Percentiles rank a stretch among this genome's conserved stretches.
Conservation (phyloP, 2,797 vertebrate genomes). For the Tiaroga cobitis region DNA sequence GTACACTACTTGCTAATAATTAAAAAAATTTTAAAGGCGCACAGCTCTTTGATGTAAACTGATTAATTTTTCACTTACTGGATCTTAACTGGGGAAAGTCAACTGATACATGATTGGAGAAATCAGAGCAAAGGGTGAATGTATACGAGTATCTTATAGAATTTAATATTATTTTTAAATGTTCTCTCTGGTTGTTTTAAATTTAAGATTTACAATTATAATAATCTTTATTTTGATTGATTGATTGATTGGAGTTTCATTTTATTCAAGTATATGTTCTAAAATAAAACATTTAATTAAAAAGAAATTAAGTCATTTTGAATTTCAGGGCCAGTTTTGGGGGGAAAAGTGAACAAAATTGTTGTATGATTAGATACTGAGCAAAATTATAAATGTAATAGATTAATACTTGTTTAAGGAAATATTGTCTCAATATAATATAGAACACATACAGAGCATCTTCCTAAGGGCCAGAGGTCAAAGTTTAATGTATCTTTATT, state of each 20-base stretch:
- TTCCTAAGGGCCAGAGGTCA: background rate
- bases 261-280: background rate
- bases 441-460: background rate
- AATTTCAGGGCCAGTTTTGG: background rate
- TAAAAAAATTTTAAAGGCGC: conserved; percentile 29
- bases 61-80: background rate
- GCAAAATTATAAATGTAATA: background rate
- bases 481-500: background rate
- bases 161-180: background rate
- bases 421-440: background rate
- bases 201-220: background rate
- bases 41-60: background rate
- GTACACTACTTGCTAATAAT: conserved; percentile 2
- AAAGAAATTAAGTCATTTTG: background rate
- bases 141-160: background rate
- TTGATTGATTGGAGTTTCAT: background rate
- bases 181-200: background rate
- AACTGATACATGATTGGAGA: background rate
- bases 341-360: background rate
- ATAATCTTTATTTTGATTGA: background rate
- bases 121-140: too few species aligned
- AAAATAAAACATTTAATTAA: background rate
- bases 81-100: background rate
- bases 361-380: background rate
- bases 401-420: background rate